Base-by-base conservation (phyloP, 2,888 invertebrate species). In the Empis livida region DNA sequence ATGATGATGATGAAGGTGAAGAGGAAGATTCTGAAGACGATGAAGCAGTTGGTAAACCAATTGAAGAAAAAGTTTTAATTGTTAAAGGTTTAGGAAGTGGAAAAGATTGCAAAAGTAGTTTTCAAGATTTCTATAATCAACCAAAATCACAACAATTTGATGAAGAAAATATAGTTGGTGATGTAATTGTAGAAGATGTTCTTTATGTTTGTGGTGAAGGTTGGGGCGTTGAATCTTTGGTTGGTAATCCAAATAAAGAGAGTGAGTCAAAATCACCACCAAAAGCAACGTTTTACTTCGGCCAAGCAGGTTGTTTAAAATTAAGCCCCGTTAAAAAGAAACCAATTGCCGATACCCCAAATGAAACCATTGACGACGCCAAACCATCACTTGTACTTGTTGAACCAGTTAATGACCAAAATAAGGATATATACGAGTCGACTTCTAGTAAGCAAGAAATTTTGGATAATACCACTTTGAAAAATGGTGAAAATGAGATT, bases 161-260 rank as follows among this genome's bases (percentile, higher is more conserved):
- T 27, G 6, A 5, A 13, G 38, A 45, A 30, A n/a, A 23, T 35
- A 38, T 45, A 39, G 10, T 35, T 31, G 44, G 10, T 16, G 86
- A 86, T 59, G 77, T 75, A 54, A 81, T 89, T 46, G 80, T 79
- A 59, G 90, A 89, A 67, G 76, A 79, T 1, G 70, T 82, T 0
- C 72, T 83, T 70, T 78, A 74, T 63, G 73, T 88, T 59, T 75
- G 72, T 55, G 87, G 86, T 1, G 79, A 79, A 58, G 90, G 89
- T 38, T 75, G 67, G 55, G 90, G 89, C 5, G 70, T 64, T 16
- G 82, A 83, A 27, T 86, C 84, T 61, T 72, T 81, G 49, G 83
- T 84, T 5, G 88, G 87, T 2, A 88, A 87, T 67, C 77, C 72
- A 39, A 55, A 57, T 3, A 64, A 63, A 35, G 23, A 55, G 5